Conservation (phyloP, 1,140 invertebrate genomes). For the Orussus abietinus region DNA sequence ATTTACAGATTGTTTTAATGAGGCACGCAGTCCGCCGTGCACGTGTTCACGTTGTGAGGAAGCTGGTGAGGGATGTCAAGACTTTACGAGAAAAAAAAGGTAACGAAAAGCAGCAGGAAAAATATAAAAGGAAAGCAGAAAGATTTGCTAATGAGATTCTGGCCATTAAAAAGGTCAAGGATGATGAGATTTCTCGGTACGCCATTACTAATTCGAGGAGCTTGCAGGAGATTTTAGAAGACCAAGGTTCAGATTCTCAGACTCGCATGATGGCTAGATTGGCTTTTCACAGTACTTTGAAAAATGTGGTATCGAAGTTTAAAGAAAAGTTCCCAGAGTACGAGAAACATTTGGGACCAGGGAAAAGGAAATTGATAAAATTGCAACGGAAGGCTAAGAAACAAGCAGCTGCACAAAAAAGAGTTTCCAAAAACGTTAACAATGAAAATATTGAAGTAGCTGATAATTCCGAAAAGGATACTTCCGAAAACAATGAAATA, state of each 20-base stretch:
- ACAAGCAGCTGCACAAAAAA: constrained; percentile 11
- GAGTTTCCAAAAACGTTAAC: neutral
- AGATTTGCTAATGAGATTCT: constrained; percentile 32
- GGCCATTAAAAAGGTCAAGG: constrained; percentile 35
- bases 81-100: constrained; percentile 31
- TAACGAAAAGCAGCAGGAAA: constrained; percentile 31
- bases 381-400: constrained; percentile 17
- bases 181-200: constrained; percentile 43
- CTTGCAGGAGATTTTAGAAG: constrained; percentile 27
- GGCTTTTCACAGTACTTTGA: constrained; percentile 27
- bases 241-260: constrained; percentile 16
- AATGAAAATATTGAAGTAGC: neutral
- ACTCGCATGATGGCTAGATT: constrained; percentile 30
- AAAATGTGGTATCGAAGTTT: constrained; percentile 29
- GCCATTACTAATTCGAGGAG: constrained; percentile 26
- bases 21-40: constrained; percentile 34
- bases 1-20: constrained; percentile 40
- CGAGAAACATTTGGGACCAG: constrained; percentile 20
- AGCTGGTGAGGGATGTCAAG: constrained; percentile 33
- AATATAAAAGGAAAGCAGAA: constrained; percentile 31
- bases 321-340: constrained; percentile 41
- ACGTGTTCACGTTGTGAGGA: constrained; percentile 29
- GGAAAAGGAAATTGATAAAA: constrained; percentile 20
- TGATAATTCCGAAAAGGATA: neutral
- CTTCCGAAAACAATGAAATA: constrained; percentile 3